A percentile compares a stretch with the other conserved stretches of the same genome.
Evolutionary conservation across 2,888 invertebrate genomes (phyloP).

Genomic region (Halocaridina rubra): DNA sequence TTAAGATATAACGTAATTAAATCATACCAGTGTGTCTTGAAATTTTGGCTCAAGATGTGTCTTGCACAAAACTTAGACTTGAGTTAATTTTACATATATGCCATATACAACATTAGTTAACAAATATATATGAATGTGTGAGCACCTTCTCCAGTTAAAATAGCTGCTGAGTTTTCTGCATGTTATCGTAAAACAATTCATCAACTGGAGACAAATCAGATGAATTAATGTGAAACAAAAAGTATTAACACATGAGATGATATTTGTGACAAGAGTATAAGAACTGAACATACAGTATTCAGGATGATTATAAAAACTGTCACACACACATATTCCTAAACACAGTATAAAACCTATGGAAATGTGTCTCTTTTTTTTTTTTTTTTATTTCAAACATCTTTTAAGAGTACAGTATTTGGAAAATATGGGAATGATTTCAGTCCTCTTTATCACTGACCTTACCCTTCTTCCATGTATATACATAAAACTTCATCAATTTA

Average conservation of each 20-base stretch:
- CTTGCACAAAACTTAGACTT: neutral
- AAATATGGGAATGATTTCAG: conserved; percentile 42
- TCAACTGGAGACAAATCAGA: conserved; percentile 42
- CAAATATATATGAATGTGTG: conserved; percentile 45
- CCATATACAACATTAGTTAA: conserved; percentile 50
- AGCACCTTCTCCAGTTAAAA: conserved; percentile 51
- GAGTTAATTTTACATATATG: conserved; percentile 1
- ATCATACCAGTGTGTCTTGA: neutral
- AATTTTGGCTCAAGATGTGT: neutral
- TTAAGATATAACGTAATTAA: too few species aligned
- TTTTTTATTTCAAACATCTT: too few species aligned
- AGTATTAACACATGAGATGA: conserved; percentile 49
- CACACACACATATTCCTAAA: conserved; percentile 46
- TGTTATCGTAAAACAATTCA: conserved; percentile 15
- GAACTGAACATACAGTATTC: conserved; percentile 21
- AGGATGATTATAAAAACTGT: conserved; percentile 40
- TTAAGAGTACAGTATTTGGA: conserved; percentile 53
- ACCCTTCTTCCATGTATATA: conserved; percentile 33
- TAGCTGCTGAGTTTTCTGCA: neutral
- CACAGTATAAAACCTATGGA: conserved; percentile 52
- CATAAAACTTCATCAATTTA: conserved; percentile 24
- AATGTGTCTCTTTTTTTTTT: too few species aligned
- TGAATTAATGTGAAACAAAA: conserved; percentile 38
- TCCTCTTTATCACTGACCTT: conserved; percentile 25
- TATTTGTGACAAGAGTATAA: conserved; percentile 35